Conservation (phyloP, 2,113 vertebrate species). For the Poeciliopsis prolifica region DNA sequence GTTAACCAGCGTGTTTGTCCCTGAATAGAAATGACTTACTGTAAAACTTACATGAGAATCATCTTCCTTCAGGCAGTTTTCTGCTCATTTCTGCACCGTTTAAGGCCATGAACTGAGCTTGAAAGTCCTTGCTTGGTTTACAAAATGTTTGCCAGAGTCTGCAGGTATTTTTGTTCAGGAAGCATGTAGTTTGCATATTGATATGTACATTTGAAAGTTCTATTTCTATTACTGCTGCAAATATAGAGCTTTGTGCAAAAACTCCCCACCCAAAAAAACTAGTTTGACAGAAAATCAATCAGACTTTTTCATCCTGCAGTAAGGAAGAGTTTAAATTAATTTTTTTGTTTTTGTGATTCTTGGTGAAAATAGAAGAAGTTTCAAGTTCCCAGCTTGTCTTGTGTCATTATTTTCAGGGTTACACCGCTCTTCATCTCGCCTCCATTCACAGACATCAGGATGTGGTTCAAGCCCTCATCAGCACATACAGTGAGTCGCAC, state of each 20-base stretch:
- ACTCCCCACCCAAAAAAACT: no score
- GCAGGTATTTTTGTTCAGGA: neutral
- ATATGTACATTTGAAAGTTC: no score
- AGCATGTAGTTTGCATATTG: neutral
- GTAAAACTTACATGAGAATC: neutral
- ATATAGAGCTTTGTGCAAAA: neutral
- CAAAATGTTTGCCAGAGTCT: neutral
- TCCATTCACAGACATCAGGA: conserved; percentile 73
- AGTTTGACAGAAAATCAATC: no score
- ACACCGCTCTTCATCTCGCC: conserved; percentile 78
- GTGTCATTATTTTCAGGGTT: conserved; percentile 63
- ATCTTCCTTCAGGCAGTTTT: neutral
- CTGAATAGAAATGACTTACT: neutral
- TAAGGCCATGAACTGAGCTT: neutral
- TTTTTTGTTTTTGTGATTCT: neutral
- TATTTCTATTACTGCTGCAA: neutral
- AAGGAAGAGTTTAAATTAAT: neutral
- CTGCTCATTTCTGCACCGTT: neutral
- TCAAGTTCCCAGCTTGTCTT: neutral
- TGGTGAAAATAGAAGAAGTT: neutral
- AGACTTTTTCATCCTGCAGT: no score
- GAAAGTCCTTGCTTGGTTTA: neutral
- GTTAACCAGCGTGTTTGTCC: neutral
- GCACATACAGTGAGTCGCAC: conserved; percentile 66
- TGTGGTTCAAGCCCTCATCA: conserved; percentile 66